phyloP scores from a whole-genome alignment of 2,888 invertebrate genomes.

The Drosophila borealis region DNA sequence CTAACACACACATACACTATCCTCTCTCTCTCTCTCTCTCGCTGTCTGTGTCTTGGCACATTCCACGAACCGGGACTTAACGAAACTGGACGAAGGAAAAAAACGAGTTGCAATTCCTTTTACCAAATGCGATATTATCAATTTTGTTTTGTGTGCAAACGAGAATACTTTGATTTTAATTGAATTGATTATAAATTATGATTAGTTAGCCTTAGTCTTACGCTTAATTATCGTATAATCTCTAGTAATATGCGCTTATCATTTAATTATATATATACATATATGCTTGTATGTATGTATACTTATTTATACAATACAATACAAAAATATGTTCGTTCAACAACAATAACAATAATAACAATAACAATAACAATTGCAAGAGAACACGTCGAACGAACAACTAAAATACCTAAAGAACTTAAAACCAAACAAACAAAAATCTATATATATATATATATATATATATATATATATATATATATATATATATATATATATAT shows the following conservation, averaged over 20 bases:
- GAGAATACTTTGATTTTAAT: conserved; percentile 66
- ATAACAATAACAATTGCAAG: conserved; percentile 8
- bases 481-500: conserved; percentile 1
- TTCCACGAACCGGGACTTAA: conserved; percentile 38
- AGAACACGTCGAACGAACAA: conserved; percentile 13
- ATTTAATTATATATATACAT: conserved; percentile 42
- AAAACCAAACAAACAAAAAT: conserved; percentile 8
- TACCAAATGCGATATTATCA: conserved; percentile 71
- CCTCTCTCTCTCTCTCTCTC: neutral
- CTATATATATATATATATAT: neutral
- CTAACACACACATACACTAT: conserved; percentile 5
- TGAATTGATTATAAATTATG: conserved; percentile 59
- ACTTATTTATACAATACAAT: conserved; percentile 33
- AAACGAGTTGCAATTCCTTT: conserved; percentile 40
- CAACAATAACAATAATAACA: neutral
- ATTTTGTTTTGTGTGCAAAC: conserved; percentile 60
- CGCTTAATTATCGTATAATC: conserved; percentile 62
- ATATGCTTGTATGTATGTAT: conserved; percentile 29
- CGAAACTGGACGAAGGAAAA: conserved; percentile 37
- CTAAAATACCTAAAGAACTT: conserved; percentile 12
- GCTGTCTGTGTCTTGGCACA: conserved; percentile 9
- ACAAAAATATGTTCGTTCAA: conserved; percentile 13
- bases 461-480: neutral
- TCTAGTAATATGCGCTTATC: conserved; percentile 63
- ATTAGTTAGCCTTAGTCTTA: conserved; percentile 59